Conservation (phyloP, 2,888 invertebrate species). For the Orthosia cruda region DNA sequence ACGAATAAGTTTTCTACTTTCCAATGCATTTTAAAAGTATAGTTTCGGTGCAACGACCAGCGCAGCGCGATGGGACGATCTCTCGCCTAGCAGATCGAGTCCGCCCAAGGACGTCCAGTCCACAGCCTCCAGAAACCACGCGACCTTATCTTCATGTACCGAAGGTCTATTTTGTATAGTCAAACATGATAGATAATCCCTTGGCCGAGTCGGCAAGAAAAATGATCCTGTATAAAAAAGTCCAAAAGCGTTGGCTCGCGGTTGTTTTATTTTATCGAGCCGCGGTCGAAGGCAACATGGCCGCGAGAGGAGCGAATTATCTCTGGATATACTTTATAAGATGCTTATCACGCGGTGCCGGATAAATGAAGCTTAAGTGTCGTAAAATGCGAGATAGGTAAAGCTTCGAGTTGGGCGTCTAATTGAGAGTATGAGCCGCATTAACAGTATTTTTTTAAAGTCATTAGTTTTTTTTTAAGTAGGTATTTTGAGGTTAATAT, state of each 20-base stretch:
- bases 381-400: conserved; percentile 69
- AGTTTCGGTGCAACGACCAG: conserved; percentile 91
- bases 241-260: conserved; percentile 84
- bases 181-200: conserved; percentile 80
- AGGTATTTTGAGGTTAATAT: not conserved
- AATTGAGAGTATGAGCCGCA: conserved; percentile 35
- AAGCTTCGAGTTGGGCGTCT: conserved; percentile 50
- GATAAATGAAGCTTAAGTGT: conserved; percentile 70
- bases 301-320: conserved; percentile 89
- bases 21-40: conserved; percentile 90
- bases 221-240: conserved; percentile 91
- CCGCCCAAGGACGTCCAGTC: conserved; percentile 92
- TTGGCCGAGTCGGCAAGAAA: conserved; percentile 88
- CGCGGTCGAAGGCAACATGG: conserved; percentile 88
- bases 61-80: conserved; percentile 88
- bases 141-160: conserved; percentile 74
- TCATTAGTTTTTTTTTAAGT: conserved; percentile 10
- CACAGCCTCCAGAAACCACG: conserved; percentile 76
- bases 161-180: conserved; percentile 75
- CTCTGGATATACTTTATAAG: conserved; percentile 82
- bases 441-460: conserved; percentile 12
- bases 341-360: conserved; percentile 76
- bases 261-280: conserved; percentile 90
- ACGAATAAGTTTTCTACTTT: conserved; percentile 88
- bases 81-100: conserved; percentile 91